phyloP scores from a whole-genome alignment of 2,888 invertebrate genomes.

The Drosophila trichaetosa region DNA sequence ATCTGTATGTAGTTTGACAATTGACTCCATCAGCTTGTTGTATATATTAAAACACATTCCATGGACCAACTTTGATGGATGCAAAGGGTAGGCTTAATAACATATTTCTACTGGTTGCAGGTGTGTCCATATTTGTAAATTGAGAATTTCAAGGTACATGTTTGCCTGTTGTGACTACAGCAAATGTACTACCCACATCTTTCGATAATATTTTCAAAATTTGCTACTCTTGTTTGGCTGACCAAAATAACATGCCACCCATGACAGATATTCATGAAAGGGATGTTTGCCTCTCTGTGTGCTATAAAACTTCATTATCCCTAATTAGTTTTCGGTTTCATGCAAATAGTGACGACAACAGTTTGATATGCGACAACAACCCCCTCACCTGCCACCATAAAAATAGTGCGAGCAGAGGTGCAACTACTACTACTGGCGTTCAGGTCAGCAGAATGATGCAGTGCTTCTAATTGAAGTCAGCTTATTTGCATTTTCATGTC shows the following conservation, averaged over 20 bases:
- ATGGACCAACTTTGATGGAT: not conserved
- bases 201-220: conserved; percentile 12
- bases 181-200: conserved; percentile 12
- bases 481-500: conserved; percentile 63
- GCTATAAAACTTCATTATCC: conserved; percentile 36
- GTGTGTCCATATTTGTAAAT: not conserved
- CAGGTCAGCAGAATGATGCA: conserved; percentile 52
- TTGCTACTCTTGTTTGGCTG: not conserved
- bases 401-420: conserved; percentile 14
- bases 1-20: not conserved
- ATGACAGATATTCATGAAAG: conserved; percentile 7
- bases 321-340: conserved; percentile 36
- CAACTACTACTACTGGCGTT: conserved; percentile 2
- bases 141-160: not conserved
- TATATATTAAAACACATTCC: not conserved
- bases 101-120: not conserved
- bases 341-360: conserved; percentile 15
- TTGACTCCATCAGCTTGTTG: not conserved
- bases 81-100: not conserved
- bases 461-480: conserved; percentile 62
- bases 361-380: conserved; percentile 9
- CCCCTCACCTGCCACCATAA: not conserved
- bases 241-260: conserved; percentile 16
- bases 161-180: not conserved
- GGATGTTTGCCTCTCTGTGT: conserved; percentile 5